Conservation (phyloP, 2,113 vertebrate species). For the Pseudorhombus dupliciocellatus region DNA sequence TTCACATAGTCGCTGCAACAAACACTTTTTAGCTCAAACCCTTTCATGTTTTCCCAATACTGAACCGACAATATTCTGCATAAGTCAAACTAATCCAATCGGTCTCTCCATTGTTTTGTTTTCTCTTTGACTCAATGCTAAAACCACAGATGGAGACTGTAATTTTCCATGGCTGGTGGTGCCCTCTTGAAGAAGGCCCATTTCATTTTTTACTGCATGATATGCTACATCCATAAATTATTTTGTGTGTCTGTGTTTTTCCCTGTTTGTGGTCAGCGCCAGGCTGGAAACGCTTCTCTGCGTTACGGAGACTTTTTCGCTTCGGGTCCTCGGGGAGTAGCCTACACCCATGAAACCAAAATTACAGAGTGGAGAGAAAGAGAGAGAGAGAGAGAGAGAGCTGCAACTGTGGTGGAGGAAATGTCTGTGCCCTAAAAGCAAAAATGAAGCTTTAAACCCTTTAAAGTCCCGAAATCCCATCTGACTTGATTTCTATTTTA, state of each 20-base stretch:
- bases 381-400: slow-evolving; percentile 5
- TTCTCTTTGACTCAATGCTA: slow-evolving; percentile 34
- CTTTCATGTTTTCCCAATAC: too few relatives aligned
- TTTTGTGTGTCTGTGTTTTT: slow-evolving; percentile 3
- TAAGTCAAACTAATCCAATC: not conserved
- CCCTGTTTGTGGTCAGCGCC: slow-evolving; percentile 48
- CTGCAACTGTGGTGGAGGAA: slow-evolving; percentile 19
- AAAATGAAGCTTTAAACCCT: slow-evolving; percentile 7
- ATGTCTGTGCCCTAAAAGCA: slow-evolving; percentile 18
- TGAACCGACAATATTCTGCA: not conserved
- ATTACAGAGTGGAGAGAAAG: slow-evolving; percentile 68
- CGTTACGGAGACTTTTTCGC: slow-evolving; percentile 22
- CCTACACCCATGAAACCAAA: slow-evolving; percentile 62
- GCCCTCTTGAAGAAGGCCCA: slow-evolving; percentile 45
- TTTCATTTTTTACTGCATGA: slow-evolving; percentile 46
- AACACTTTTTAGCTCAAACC: not conserved
- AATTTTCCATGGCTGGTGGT: slow-evolving; percentile 56
- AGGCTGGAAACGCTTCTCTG: slow-evolving; percentile 36
- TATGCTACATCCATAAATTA: slow-evolving; percentile 48
- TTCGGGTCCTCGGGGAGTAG: slow-evolving; percentile 48
- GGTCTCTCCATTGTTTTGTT: slow-evolving; percentile 46
- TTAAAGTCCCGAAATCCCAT: not conserved
- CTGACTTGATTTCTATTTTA: not conserved
- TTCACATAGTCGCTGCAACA: too few relatives aligned
- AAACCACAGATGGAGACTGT: slow-evolving; percentile 51